Base-by-base conservation (phyloP, 1,140 invertebrate species). In the Parasteatoda tepidariorum region DNA sequence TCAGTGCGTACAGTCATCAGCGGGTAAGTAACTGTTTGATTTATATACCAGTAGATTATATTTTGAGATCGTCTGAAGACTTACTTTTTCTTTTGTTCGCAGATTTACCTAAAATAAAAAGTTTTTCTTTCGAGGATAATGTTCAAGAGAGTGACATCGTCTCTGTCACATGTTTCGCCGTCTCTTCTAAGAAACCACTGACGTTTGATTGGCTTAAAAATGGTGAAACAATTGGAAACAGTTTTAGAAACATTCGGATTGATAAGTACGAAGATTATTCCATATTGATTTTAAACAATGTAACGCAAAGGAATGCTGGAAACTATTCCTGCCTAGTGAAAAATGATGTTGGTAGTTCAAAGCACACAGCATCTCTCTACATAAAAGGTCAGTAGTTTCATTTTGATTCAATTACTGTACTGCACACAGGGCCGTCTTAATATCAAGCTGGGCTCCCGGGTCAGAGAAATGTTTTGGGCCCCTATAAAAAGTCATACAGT, bases 311-410 rank as follows among this genome's bases (percentile, higher is more conserved):
- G 83, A 92, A 94, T 88, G 90, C 92, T 76, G 94, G 94, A 15
- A 93, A 94, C 87, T 95, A 95, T 88, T 93, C 93, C 18, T 95
- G 94, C 88, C 88, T 91, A 33, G 94, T 92, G 30, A 91, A 90
- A 84, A 95, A 95, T 89, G 88, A 89, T 59, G 93, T 93, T 54
- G 93, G 93, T 82, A 89, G 88, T 73, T 90, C 91, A 71, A 91
- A 90, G 78, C 92, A 92, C 87, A 92, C 93, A 24, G 91, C 93
- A n/a, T n/a, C n/a, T n/a, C n/a, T n/a, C n/a, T n/a, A n/a, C n/a
- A n/a, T n/a, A n/a, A n/a, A n/a, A n/a, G n/a, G n/a, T n/a, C n/a
- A n/a, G n/a, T n/a, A n/a, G n/a, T n/a, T n/a, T n/a, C n/a, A n/a
- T n/a, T n/a, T n/a, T n/a, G n/a, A n/a, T n/a, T n/a, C n/a, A n/a